Evolutionary conservation across 2,113 vertebrate species (phyloP).

Genomic region (Sterna hirundo): DNA sequence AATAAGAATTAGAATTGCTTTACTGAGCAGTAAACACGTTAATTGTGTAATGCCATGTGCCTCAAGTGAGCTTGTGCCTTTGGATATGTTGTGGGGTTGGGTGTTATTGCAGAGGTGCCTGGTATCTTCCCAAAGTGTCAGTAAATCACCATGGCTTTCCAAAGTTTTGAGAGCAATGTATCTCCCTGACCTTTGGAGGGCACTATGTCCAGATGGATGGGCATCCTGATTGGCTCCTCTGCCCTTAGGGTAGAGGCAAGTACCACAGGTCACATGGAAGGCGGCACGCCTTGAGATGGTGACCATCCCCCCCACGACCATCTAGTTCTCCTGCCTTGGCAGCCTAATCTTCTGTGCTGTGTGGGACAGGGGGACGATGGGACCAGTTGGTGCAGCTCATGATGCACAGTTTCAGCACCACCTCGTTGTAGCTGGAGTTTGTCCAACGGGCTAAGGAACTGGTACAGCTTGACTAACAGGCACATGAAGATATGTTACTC

Average conservation of each 20-base stretch:
- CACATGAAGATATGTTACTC: neutral
- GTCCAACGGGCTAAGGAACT: neutral
- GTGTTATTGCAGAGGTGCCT: neutral
- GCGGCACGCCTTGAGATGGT: neutral
- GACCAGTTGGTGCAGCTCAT: neutral
- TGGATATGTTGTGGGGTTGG: neutral
- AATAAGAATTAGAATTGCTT: neutral
- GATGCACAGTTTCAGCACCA: slow-evolving; percentile 17
- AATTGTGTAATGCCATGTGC: neutral
- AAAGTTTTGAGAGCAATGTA: neutral
- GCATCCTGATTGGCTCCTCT: neutral
- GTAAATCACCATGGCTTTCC: neutral
- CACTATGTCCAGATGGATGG: neutral
- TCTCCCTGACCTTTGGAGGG: neutral
- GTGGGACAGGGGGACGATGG: neutral
- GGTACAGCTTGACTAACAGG: slow-evolving; percentile 36
- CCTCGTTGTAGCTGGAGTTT: neutral
- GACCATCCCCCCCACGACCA: neutral
- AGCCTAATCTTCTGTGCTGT: neutral
- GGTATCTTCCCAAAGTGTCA: neutral
- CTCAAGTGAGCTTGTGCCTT: neutral
- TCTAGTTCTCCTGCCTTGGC: neutral
- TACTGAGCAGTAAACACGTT: neutral
- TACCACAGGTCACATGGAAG: neutral
- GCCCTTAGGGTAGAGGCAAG: neutral